phyloP scores from a whole-genome alignment of 1,140 invertebrate species.

The Heliconius hewitsoni region DNA sequence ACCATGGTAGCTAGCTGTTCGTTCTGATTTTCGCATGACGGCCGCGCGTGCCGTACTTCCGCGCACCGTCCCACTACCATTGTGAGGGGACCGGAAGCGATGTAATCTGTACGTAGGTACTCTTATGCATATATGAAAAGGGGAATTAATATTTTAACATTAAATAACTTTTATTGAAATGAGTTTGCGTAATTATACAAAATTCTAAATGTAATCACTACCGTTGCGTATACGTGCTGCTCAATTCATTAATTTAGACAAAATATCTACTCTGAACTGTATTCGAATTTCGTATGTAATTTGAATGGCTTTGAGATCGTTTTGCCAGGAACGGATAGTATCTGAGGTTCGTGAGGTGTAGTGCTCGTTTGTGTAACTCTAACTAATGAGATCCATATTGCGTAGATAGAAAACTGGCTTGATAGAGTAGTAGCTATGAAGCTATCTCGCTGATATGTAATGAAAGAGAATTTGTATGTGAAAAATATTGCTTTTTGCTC shows the following conservation, averaged over 20 bases:
- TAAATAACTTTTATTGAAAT: background rate
- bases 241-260: background rate
- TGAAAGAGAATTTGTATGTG: background rate
- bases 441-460: constrained; percentile 22
- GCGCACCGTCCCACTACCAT: constrained; percentile 42
- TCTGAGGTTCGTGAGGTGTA: constrained; percentile 31
- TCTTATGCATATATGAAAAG: constrained; percentile 33
- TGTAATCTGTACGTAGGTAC: constrained; percentile 50
- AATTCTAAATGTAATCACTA: background rate
- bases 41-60: constrained; percentile 66
- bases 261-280: background rate
- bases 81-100: constrained; percentile 59
- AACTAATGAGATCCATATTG: constrained; percentile 40
- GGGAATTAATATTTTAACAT: constrained; percentile 13
- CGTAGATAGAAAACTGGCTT: constrained; percentile 21
- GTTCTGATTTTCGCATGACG: constrained; percentile 48
- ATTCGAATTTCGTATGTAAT: constrained; percentile 14
- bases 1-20: constrained; percentile 26
- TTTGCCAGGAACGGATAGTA: constrained; percentile 10
- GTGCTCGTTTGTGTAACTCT: constrained; percentile 32
- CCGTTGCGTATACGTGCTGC: background rate
- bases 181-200: background rate
- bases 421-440: constrained; percentile 23
- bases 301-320: background rate
- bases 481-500: background rate